Evolutionary conservation across 2,888 invertebrate genomes (phyloP), one percentile per base, ranked within the genome.

Genomic region (Sarcophaga subvicina): DNA sequence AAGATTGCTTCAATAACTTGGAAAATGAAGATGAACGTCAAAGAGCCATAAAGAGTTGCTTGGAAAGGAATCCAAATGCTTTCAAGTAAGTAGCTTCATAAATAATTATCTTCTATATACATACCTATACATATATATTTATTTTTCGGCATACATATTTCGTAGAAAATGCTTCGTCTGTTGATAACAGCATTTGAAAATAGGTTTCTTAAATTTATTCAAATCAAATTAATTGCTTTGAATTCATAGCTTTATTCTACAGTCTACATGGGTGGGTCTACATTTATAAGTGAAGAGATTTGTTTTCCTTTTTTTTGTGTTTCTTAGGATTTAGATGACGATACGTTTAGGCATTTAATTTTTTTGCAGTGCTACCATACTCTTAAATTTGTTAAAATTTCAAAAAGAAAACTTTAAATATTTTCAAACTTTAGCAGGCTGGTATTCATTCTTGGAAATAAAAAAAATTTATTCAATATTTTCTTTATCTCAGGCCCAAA

Each of bases 1-100:
- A 96, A 93, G 98, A 99, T 94, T 99, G 99, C 93, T 98, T 96
- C 90, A 99, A 99, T 92, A 99, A 99, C 94, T 94, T 99, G 89
- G 97, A 97, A 86, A 98, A 98, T 92, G 99, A 99, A 93, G 98
- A 98, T 90, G 97, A 98, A 89, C 94, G 99, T 25, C 98, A 98
- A 91, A 96, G 97, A 91, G 99, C 99, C 10, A 99, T 99, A 76
- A 96, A 97, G 89, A 96, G 97, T 47, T 99, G 99, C 90, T 94
- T 99, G 69, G 99, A 99, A 90, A 95, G 99, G 89, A 99, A 99
- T 94, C 99, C 99, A 0, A 96, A 97, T 91, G 99, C 99, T 11
- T 99, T 99, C 93, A 95, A 95, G 95, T 95, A 89, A 92, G 93
- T 91, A 82, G 2, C 10, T 37, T 37, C n/a, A 66, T 54, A 17